phyloP scores from a whole-genome alignment of 2,888 invertebrate species.

The Eupithecia dodoneata region DNA sequence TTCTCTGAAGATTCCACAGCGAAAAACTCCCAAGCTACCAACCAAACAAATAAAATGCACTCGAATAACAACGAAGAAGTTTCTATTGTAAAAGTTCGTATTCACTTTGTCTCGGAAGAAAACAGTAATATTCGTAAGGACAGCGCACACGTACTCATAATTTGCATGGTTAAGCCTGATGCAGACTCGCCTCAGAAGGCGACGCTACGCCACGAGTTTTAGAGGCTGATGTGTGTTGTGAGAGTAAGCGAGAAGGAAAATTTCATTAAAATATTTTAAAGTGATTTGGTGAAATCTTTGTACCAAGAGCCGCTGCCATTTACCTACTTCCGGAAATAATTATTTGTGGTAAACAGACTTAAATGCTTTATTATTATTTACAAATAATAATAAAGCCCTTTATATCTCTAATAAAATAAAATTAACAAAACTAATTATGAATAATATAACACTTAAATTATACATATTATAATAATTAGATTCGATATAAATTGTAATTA shows the following conservation, averaged over 20 bases:
- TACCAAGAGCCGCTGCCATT: too few relatives aligned
- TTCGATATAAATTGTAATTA: too few relatives aligned
- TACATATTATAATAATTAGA: too few relatives aligned
- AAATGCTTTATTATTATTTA: too few relatives aligned
- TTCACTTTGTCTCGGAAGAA: conserved; percentile 11
- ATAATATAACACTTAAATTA: too few relatives aligned
- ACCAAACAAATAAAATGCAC: background rate
- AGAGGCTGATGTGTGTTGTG: conserved; percentile 28
- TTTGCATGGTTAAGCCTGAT: conserved; percentile 60
- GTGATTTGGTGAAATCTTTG: too few relatives aligned
- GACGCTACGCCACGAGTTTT: conserved; percentile 26
- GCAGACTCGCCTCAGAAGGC: conserved; percentile 40
- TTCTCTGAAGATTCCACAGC: background rate
- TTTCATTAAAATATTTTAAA: too few relatives aligned
- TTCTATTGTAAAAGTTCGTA: conserved; percentile 9
- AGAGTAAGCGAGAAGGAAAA: background rate
- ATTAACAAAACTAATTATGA: too few relatives aligned
- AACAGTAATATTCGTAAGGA: conserved; percentile 18
- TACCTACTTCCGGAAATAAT: too few relatives aligned
- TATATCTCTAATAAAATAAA: too few relatives aligned
- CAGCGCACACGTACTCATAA: conserved; percentile 47
- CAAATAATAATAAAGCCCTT: too few relatives aligned
- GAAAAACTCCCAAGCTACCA: background rate
- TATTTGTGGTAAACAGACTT: too few relatives aligned
- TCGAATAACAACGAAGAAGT: conserved; percentile 1